These are phyloP conservation scores for Mus spretus DNA, from an alignment of 2,797 vertebrate species.

Conservation along the genomic window DNA sequence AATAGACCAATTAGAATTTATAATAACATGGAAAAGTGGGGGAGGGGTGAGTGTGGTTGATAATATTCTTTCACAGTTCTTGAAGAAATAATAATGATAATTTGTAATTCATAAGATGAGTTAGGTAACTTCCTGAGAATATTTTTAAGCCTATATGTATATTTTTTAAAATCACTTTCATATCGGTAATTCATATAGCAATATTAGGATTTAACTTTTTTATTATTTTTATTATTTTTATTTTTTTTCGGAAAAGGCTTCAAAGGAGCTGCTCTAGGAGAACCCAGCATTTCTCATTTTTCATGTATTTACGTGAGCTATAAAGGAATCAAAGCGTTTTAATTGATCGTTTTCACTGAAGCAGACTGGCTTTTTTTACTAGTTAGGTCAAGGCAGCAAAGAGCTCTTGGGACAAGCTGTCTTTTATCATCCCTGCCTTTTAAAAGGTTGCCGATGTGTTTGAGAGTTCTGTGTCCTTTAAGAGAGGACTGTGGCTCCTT, in stretches of 20 bases:
- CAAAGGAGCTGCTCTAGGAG: background rate
- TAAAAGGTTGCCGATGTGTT: slow-evolving; percentile 64
- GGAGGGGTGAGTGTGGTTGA: background rate
- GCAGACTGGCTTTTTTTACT: background rate
- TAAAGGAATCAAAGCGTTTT: background rate
- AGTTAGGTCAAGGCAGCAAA: slow-evolving; percentile 27
- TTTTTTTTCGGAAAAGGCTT: background rate
- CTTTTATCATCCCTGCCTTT: slow-evolving; percentile 74
- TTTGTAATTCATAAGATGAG: background rate
- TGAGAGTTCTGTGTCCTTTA: slow-evolving; percentile 17
- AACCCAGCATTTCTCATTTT: slow-evolving; percentile 35
- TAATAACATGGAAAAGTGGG: background rate
- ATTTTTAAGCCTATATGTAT: slow-evolving; percentile 26
- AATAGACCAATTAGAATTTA: slow-evolving; percentile 37
- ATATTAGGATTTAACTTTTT: background rate
- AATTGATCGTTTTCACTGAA: slow-evolving; percentile 5
- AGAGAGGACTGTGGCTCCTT: slow-evolving; percentile 21
- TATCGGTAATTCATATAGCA: background rate
- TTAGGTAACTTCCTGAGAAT: background rate
- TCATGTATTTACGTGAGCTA: slow-evolving; percentile 21
- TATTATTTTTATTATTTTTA: slow-evolving; percentile 37
- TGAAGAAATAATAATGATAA: slow-evolving; percentile 46
- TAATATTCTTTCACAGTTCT: slow-evolving; percentile 54
- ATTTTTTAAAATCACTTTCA: slow-evolving; percentile 55
- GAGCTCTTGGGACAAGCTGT: slow-evolving; percentile 23